Evolutionary conservation across 2,888 invertebrate species (phyloP), one percentile per base, ranked within the genome.

Genomic region (Hydroisotoma schaefferi): DNA sequence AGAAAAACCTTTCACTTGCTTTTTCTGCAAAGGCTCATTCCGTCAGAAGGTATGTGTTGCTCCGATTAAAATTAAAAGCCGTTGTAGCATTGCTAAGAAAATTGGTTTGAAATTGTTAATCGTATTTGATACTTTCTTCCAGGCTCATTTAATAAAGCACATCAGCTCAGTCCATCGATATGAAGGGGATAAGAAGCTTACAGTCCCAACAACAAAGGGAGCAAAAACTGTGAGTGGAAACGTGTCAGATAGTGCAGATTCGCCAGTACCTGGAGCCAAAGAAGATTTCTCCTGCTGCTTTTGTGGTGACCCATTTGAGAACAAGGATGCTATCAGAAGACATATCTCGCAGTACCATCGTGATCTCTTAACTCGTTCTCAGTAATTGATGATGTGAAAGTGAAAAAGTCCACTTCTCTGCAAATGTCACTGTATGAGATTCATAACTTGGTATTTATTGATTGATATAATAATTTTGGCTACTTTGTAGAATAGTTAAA

Each of bases 81-180:
- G 8, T n/a, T n/a, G n/a, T n/a, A n/a, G n/a, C n/a, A n/a, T n/a
- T n/a, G n/a, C n/a, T n/a, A n/a, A 23, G 46, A 18, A 8, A 10
- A 46, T 23, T 23, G 20, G 5, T 46, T 23, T 46, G 10, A 23
- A 46, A 23, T 46, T 23, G 18, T 43, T 43, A 33, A 10, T 33
- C 15, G 33, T 33, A 6, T 33, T 33, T 33, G 33, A 10, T 18
- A 6, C 18, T 56, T 2, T 22, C 40, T 53, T 51, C 22, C 46
- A 72, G 69, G 72, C 72, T 55, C 72, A 72, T 55, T 63, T 72
- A 54, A 69, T 72, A 54, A 72, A 72, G 61, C 72, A 72, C 68
- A 72, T 72, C 28, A 64, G 64, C 37, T 67, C 68, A 43, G 72
- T 72, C 38, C 72, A 72, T 60, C 65, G 72, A 38, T 70, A 67